Conservation (phyloP, 2,113 vertebrate species). For the Pelusios castaneus region DNA sequence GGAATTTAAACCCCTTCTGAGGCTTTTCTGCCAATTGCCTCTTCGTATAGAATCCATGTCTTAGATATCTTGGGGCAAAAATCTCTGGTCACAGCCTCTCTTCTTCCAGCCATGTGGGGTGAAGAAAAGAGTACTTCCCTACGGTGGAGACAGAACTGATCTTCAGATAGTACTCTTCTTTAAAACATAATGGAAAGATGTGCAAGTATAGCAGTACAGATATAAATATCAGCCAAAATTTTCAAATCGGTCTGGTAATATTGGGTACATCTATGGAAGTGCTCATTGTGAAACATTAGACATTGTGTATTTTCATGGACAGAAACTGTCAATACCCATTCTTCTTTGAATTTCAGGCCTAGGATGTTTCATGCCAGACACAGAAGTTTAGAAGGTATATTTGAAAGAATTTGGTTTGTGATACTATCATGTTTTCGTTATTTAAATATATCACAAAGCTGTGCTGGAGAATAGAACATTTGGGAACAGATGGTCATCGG, state of each 20-base stretch:
- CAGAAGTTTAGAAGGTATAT: background rate
- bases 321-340: background rate
- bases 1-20: too few relatives aligned
- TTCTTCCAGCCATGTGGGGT: too few relatives aligned
- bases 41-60: too few relatives aligned
- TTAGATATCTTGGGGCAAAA: too few relatives aligned
- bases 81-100: too few relatives aligned
- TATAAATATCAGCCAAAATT: background rate
- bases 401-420: background rate
- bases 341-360: background rate
- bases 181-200: background rate
- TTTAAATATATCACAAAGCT: background rate
- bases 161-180: background rate
- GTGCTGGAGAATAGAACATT: background rate
- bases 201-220: background rate
- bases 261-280: background rate
- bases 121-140: background rate
- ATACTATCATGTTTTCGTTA: background rate
- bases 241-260: background rate
- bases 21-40: too few relatives aligned
- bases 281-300: background rate
- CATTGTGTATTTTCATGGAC: background rate
- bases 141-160: background rate
- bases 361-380: background rate
- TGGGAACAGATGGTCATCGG: background rate